Conservation (phyloP, 2,888 invertebrate genomes). For the Gryllus longicercus region DNA sequence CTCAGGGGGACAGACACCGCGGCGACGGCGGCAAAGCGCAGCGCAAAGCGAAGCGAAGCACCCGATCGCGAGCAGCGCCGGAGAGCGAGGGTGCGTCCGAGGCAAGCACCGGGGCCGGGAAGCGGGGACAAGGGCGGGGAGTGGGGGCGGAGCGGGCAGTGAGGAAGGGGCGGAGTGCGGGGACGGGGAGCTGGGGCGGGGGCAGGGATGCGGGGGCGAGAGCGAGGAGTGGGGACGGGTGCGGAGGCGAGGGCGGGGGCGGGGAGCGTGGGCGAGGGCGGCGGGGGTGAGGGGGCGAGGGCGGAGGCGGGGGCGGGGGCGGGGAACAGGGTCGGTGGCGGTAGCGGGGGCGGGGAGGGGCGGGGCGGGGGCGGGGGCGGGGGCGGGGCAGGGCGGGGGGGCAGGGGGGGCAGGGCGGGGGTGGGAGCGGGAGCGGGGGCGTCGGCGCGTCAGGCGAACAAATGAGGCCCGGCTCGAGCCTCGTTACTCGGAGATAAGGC, state of each 20-base stretch:
- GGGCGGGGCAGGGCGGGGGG: neutral
- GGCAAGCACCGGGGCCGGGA: too few relatives aligned
- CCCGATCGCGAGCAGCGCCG: neutral
- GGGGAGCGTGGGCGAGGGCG: too few relatives aligned
- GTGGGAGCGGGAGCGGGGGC: neutral
- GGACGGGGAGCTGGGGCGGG: too few relatives aligned
- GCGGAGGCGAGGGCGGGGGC: neutral
- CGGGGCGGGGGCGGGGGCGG: too few relatives aligned
- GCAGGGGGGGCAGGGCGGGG: neutral
- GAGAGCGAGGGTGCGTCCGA: neutral
- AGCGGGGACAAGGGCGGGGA: too few relatives aligned
- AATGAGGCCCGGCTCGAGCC: neutral
- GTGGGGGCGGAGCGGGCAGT: too few relatives aligned
- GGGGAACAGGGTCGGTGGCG: neutral
- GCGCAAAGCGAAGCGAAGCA: neutral
- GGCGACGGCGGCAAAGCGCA: too few relatives aligned
- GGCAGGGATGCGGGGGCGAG: neutral
- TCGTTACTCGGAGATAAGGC: neutral
- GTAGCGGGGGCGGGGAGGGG: neutral
- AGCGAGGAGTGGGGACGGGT: too few relatives aligned
- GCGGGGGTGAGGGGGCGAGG: neutral
- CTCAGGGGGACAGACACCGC: too few relatives aligned
- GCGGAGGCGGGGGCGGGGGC: neutral
- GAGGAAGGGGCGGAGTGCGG: too few relatives aligned
- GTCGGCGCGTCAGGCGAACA: neutral